phyloP scores from a whole-genome alignment of 92 coral and sea anemone species.

The Epizoanthus scotinus region DNA sequence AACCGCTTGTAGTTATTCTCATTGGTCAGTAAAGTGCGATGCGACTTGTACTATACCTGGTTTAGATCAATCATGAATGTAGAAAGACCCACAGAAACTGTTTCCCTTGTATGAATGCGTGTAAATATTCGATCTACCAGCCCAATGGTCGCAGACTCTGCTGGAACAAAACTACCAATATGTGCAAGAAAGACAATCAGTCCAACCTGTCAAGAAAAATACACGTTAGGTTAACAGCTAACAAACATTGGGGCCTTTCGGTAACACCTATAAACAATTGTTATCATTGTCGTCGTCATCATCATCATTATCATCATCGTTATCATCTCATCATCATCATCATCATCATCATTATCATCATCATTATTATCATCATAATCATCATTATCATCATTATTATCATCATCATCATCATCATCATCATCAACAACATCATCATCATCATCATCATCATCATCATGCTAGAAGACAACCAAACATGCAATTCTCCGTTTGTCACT shows the following conservation, averaged over 20 bases:
- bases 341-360: background rate
- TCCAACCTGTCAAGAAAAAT: slow-evolving; percentile 68
- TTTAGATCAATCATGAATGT: slow-evolving; percentile 97
- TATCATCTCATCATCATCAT: background rate
- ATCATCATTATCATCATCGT: background rate
- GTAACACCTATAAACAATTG: background rate
- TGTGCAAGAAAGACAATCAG: slow-evolving; percentile 94
- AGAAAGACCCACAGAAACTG: slow-evolving; percentile 93
- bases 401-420: background rate
- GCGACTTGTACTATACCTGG: slow-evolving; percentile 60
- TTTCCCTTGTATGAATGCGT: slow-evolving; percentile 94
- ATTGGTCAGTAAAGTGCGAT: no score
- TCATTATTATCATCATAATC: no score
- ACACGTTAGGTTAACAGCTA: background rate
- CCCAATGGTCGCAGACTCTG: slow-evolving; percentile 92
- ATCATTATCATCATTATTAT: background rate
- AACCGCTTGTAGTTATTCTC: no score
- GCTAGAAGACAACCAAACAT: background rate
- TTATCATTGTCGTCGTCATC: background rate
- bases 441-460: no score
- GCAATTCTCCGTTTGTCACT: background rate
- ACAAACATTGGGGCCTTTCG: background rate
- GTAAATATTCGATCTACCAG: slow-evolving; percentile 91
- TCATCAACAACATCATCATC: no score
- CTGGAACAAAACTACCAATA: slow-evolving; percentile 96